Conservation (phyloP, 2,113 vertebrate genomes). For the Semicossyphus pulcher region DNA sequence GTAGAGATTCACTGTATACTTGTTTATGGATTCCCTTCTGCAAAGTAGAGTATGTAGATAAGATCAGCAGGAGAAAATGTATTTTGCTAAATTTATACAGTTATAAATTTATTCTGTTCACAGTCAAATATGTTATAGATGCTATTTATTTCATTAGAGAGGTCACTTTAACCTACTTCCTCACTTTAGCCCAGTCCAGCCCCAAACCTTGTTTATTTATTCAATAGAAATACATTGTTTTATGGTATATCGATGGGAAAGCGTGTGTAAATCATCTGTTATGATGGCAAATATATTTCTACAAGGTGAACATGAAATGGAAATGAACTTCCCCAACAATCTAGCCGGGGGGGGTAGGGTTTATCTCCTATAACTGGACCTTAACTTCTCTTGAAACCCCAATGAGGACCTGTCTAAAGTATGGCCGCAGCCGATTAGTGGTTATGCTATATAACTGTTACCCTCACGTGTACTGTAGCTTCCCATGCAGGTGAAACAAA, state of each 20-base stretch:
- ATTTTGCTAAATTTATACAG: slow-evolving; percentile 88
- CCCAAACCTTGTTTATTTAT: slow-evolving; percentile 66
- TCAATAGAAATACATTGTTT: slow-evolving; percentile 69
- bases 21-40: slow-evolving; percentile 80
- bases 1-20: slow-evolving; percentile 81
- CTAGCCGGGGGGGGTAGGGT: slow-evolving; percentile 31
- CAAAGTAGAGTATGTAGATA: slow-evolving; percentile 85
- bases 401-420: slow-evolving; percentile 46
- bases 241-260: slow-evolving; percentile 63
- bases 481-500: slow-evolving; percentile 62
- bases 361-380: slow-evolving; percentile 57
- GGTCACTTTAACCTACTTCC: slow-evolving; percentile 67
- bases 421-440: slow-evolving; percentile 15
- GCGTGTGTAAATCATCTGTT: slow-evolving; percentile 63
- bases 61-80: slow-evolving; percentile 81
- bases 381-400: slow-evolving; percentile 54
- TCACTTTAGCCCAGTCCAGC: slow-evolving; percentile 54
- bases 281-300: slow-evolving; percentile 70
- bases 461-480: slow-evolving; percentile 71
- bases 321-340: slow-evolving; percentile 50
- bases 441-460: slow-evolving; percentile 51
- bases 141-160: slow-evolving; percentile 76
- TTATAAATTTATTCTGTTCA: slow-evolving; percentile 75
- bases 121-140: slow-evolving; percentile 71
- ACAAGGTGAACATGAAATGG: slow-evolving; percentile 57